A percentile compares a stretch with the other conserved stretches of the same genome.
Evolutionary conservation across 2,888 invertebrate genomes (phyloP).

Genomic region (Norana najaformis): DNA sequence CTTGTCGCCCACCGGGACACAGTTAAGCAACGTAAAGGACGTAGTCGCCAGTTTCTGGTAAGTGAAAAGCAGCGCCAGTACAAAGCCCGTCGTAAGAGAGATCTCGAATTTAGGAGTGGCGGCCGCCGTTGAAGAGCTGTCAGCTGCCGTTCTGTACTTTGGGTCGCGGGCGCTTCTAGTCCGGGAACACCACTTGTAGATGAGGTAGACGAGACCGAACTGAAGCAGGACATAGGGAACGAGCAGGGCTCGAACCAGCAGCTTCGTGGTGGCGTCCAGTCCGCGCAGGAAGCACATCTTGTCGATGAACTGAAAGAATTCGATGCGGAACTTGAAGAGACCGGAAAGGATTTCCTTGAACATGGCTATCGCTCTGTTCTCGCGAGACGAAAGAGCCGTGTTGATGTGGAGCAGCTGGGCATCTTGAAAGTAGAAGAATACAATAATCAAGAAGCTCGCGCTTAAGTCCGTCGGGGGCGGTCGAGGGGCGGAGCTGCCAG

Average conservation of each 20-base stretch:
- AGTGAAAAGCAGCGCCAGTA: slow-evolving; percentile 45
- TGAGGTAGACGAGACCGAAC: slow-evolving; percentile 40
- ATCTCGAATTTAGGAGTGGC: slow-evolving; percentile 34
- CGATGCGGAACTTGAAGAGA: slow-evolving; percentile 43
- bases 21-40: slow-evolving; percentile 44
- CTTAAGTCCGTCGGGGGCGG: slow-evolving; percentile 39
- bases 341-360: slow-evolving; percentile 40
- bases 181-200: slow-evolving; percentile 32
- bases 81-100: slow-evolving; percentile 44
- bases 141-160: not conserved
- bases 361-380: slow-evolving; percentile 38
- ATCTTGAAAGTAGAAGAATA: slow-evolving; percentile 47
- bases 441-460: slow-evolving; percentile 45
- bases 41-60: slow-evolving; percentile 46
- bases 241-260: slow-evolving; percentile 37
- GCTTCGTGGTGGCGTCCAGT: slow-evolving; percentile 36
- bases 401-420: slow-evolving; percentile 43
- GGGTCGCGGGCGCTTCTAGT: not conserved
- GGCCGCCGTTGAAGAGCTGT: not conserved
- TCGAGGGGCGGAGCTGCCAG: not conserved
- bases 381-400: slow-evolving; percentile 38
- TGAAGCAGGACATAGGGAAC: slow-evolving; percentile 42
- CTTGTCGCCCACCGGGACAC: slow-evolving; percentile 43
- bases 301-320: slow-evolving; percentile 44
- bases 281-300: slow-evolving; percentile 41